These are phyloP conservation scores for Lycocorax pyrrhopterus DNA, from an alignment of 2,113 vertebrate genomes.

Conservation along the genomic window DNA sequence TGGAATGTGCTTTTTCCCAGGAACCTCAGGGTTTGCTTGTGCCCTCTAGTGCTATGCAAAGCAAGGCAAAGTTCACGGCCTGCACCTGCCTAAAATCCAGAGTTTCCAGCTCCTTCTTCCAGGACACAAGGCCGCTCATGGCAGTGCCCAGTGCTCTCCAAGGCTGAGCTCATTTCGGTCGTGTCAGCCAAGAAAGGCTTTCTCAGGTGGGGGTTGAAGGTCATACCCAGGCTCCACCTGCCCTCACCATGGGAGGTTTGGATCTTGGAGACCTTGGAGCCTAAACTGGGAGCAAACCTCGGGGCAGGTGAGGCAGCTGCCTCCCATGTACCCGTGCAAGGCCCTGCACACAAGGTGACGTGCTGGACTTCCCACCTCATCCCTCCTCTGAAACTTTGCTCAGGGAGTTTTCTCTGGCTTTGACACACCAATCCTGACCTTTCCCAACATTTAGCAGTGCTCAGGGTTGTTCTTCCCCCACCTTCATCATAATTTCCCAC, in stretches of 20 bases:
- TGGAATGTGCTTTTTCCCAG: background rate
- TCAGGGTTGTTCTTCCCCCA: background rate
- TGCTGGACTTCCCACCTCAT: background rate
- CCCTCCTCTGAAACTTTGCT: background rate
- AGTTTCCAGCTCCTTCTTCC: background rate
- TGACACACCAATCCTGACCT: background rate
- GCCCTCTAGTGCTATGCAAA: background rate
- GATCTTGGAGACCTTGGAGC: background rate
- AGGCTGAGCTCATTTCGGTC: background rate
- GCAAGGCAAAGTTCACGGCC: background rate
- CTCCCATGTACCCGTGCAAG: background rate
- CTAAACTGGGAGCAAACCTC: background rate
- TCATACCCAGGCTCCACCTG: background rate
- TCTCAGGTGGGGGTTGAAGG: background rate
- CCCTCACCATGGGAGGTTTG: background rate
- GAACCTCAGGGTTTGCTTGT: background rate
- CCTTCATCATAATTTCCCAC: background rate
- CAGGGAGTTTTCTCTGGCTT: background rate
- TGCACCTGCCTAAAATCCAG: background rate
- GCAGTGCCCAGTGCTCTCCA: accelerated
- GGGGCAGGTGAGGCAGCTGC: background rate
- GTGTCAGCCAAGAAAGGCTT: background rate
- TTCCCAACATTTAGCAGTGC: background rate
- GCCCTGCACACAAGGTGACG: accelerated
- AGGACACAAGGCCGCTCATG: accelerated